Evolutionary conservation across 2,888 invertebrate genomes (phyloP).

Genomic region (Saturnia japonica): DNA sequence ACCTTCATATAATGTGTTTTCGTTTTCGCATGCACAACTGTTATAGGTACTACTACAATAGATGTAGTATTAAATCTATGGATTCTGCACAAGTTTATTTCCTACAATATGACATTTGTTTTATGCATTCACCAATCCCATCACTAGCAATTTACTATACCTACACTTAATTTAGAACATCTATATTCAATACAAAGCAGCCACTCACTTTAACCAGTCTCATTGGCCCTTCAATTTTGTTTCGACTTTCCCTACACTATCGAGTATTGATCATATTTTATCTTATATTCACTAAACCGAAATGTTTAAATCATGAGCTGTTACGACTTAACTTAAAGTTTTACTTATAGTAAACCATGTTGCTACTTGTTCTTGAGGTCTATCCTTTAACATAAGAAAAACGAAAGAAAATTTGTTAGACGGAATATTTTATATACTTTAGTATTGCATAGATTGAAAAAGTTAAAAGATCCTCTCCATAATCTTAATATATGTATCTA

Average conservation of each 20-base stretch:
- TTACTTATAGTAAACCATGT: not conserved
- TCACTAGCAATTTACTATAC: conserved; percentile 1
- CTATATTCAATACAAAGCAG: conserved; percentile 30
- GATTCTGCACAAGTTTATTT: no score
- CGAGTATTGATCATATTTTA: conserved; percentile 4
- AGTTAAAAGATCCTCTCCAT: no score
- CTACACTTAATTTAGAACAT: conserved; percentile 26
- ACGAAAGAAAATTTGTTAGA: no score
- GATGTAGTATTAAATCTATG: no score
- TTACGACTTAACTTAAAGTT: not conserved
- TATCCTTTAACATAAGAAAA: no score
- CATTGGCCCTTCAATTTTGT: conserved; percentile 10
- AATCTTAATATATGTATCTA: no score
- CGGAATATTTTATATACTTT: no score
- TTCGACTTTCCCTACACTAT: conserved; percentile 12
- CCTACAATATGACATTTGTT: not conserved
- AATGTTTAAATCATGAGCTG: not conserved
- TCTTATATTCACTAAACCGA: not conserved
- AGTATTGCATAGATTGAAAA: no score
- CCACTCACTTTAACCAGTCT: conserved; percentile 28
- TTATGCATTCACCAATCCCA: not conserved
- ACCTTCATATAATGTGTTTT: no score
- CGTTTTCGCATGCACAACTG: no score
- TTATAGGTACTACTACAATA: not conserved
- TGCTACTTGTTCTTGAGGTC: no score